Conservation (phyloP, 2,888 invertebrate genomes). For the Xestia c-nigrum region DNA sequence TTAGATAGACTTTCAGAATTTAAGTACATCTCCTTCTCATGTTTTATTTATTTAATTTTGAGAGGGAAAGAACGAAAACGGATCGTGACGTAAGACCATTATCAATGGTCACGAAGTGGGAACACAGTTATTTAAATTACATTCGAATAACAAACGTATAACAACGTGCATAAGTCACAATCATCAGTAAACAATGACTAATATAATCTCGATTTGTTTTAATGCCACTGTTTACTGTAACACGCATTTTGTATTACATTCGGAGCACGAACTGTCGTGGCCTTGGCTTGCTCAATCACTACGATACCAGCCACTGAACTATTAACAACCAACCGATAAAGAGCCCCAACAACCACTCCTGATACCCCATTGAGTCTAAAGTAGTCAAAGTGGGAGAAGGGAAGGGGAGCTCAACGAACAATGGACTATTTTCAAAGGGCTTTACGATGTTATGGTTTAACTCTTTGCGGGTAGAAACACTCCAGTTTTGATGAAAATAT, state of each 20-base stretch:
- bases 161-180: constrained; percentile 32
- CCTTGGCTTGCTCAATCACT: constrained; percentile 75
- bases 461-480: constrained; percentile 64
- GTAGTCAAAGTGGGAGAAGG: constrained; percentile 31
- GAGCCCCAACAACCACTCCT: constrained; percentile 29
- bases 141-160: neutral
- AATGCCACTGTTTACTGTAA: constrained; percentile 67
- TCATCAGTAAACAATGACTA: constrained; percentile 60
- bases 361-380: constrained; percentile 24
- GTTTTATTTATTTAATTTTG: neutral
- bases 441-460: constrained; percentile 71
- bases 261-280: constrained; percentile 74
- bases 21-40: neutral
- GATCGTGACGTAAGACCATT: neutral
- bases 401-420: constrained; percentile 56
- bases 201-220: constrained; percentile 62
- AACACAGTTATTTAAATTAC: neutral
- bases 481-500: constrained; percentile 63
- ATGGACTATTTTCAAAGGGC: constrained; percentile 67
- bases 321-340: constrained; percentile 57
- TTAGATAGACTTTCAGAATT: neutral
- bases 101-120: neutral
- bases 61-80: too few species aligned
- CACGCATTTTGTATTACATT: constrained; percentile 73
- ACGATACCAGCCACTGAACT: constrained; percentile 73